These are phyloP conservation scores for Papilio dardanus DNA, from an alignment of 1,140 invertebrate species.

Conservation along the genomic window DNA sequence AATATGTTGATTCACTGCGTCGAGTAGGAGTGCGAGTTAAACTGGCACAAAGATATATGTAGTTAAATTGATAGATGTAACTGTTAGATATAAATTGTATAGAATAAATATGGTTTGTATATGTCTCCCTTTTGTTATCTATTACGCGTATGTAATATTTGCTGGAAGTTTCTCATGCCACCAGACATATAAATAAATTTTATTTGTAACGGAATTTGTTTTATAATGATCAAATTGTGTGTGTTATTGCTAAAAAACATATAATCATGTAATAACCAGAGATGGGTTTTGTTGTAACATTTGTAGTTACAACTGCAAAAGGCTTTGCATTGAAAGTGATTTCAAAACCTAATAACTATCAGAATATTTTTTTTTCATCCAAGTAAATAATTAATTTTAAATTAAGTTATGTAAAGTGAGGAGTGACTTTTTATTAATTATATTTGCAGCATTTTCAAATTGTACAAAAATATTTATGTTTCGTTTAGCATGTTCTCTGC, in stretches of 20 bases:
- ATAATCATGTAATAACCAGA: not conserved
- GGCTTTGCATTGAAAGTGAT: not conserved
- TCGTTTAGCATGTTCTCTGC: no score
- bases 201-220: conserved; percentile 12
- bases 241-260: not conserved
- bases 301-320: not conserved
- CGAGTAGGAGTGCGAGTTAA: not conserved
- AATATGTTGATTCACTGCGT: not conserved
- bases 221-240: not conserved
- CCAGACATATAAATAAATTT: not conserved
- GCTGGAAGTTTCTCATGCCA: not conserved
- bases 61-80: conserved; percentile 23
- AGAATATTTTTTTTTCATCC: no score
- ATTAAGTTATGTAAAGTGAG: no score
- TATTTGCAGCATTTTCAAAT: no score
- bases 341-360: not conserved
- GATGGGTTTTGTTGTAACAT: not conserved
- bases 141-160: not conserved
- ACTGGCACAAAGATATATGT: conserved; percentile 18
- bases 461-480: no score
- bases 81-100: conserved; percentile 13
- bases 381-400: no score
- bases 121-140: not conserved
- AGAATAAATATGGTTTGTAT: conserved; percentile 2
- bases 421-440: no score